Base-by-base conservation (phyloP, 2,113 vertebrate species). In the Coreoperca whiteheadi region DNA sequence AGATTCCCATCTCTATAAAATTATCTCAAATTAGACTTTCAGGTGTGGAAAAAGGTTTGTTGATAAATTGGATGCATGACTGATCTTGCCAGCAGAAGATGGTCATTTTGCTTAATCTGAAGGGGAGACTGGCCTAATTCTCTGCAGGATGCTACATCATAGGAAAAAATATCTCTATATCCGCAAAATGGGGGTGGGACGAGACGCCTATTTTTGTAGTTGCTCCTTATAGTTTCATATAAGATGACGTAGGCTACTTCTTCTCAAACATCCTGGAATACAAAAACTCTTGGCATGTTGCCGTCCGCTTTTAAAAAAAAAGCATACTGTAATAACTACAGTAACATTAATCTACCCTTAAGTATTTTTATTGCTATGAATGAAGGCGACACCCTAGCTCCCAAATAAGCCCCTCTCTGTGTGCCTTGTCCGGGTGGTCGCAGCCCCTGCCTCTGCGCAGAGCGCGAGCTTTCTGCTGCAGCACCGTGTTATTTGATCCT, bases 401-500 rank as follows among this genome's bases (percentile, higher is more conserved):
- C 60, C 28, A 54, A 82, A 89, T 68, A 83, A 84, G 59, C 63
- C 83, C 71, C 65, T 82, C 59, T 87, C 28, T 69, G 69, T 87
- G 60, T 59, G 87, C 83, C 93, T 90, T 68, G 90, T 91, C 89
- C 86, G 88, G 88, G 89, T 91, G 91, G 90, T 92, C 90, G 88
- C 87, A 85, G 90, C 80, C 88, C 73, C 85, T 74, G 89, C 86
- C 87, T 90, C 91, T 90, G 83, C 79, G 90, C 89, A 65, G 83
- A 89, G 83, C 65, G 68, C 70, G 79, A 90, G 87, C 74, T 92
- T 87, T 86, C 85, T 88, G 89, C 93, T 73, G 91, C 84, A 91
- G 91, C 90, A 85, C 93, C 90, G 77, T 93, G 96, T 97, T 95
- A 96, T 96, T 96, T 96, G 96, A 96, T 94, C 94, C 94, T 92